Evolutionary conservation across 2,888 invertebrate genomes (phyloP), one percentile per base, ranked within the genome.

Genomic region (Agrotis ipsilon): DNA sequence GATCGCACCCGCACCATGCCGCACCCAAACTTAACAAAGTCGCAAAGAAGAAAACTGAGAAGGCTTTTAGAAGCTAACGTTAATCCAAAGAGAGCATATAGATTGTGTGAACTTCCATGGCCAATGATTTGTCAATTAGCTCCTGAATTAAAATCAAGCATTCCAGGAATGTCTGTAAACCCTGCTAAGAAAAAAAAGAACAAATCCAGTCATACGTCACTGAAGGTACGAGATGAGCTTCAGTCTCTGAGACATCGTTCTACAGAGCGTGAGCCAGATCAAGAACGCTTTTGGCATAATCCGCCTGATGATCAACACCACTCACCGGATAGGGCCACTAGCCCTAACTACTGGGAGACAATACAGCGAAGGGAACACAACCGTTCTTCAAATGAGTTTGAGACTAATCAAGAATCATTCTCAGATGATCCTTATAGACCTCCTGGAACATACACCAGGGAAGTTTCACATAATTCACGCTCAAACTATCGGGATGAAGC

Each of bases 1-100:
- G 78, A 79, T 79, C 7, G 13, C 57, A 72, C 43, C 71, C 3
- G 64, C 27, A 18, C 18, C 63, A 80, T 80, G 78, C 32, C 57
- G 71, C 49, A 71, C 1, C 43, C 46, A 48, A 48, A 27, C 7
- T 14, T 2, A 24, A 3, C 6, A 16, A 11, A 9, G 21, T 9
- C 54, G 0, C 6, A 24, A 32, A 48, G 7, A 58, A 75, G 21
- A 49, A 71, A 32, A 62, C 39, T 43, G 6, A 65, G 2, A 48
- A 57, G 9, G 13, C 80, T 75, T 48, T 11, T 58, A 3, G 45
- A 55, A 5, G 55, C 57, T 11, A 78, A 78, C 49, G 27, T 77
- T 4, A 62, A 66, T 32, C 32, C 55, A 9, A 27, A 67, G 24
- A 73, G 54, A 51, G 79, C 76, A 32, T 3, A 6, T 39, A 2